Conservation (phyloP, 2,888 invertebrate species). For the Carcina quercana region DNA sequence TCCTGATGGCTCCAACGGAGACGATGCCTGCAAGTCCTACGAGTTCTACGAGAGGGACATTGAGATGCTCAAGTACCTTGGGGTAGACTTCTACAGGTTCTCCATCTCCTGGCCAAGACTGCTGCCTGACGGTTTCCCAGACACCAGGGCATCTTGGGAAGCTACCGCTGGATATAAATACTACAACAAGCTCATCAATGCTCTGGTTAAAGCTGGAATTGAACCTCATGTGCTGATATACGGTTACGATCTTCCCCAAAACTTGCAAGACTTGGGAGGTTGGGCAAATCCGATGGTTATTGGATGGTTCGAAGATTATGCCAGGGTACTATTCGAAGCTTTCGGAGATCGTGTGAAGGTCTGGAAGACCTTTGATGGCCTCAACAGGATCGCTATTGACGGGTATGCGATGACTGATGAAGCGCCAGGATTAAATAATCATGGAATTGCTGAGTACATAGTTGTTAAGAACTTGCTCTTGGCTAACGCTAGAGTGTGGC, state of each 20-base stretch:
- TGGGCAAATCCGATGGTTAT: slow-evolving; percentile 60
- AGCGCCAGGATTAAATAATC: slow-evolving; percentile 49
- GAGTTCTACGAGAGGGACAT: slow-evolving; percentile 74
- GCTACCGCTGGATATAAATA: slow-evolving; percentile 76
- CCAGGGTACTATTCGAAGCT: slow-evolving; percentile 48
- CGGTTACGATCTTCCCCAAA: slow-evolving; percentile 73
- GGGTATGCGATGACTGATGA: slow-evolving; percentile 57
- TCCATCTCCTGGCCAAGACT: slow-evolving; percentile 79
- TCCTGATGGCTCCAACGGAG: slow-evolving; percentile 68
- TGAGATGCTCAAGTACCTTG: slow-evolving; percentile 52
- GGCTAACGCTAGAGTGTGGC: slow-evolving; percentile 74
- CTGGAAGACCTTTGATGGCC: slow-evolving; percentile 78
- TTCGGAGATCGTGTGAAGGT: slow-evolving; percentile 68
- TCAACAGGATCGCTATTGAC: slow-evolving; percentile 44
- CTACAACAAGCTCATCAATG: slow-evolving; percentile 78
- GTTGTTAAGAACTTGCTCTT: slow-evolving; percentile 62
- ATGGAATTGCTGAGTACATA: slow-evolving; percentile 66
- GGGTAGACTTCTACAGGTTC: slow-evolving; percentile 70
- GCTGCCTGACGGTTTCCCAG: slow-evolving; percentile 71
- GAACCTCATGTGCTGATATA: slow-evolving; percentile 74
- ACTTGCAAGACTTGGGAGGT: slow-evolving; percentile 74
- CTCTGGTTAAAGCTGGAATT: slow-evolving; percentile 72
- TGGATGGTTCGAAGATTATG: slow-evolving; percentile 67
- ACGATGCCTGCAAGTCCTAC: slow-evolving; percentile 76
- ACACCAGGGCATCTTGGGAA: slow-evolving; percentile 53